phyloP scores from a whole-genome alignment of 2,113 vertebrate genomes.

The Macquaria ambigua region DNA sequence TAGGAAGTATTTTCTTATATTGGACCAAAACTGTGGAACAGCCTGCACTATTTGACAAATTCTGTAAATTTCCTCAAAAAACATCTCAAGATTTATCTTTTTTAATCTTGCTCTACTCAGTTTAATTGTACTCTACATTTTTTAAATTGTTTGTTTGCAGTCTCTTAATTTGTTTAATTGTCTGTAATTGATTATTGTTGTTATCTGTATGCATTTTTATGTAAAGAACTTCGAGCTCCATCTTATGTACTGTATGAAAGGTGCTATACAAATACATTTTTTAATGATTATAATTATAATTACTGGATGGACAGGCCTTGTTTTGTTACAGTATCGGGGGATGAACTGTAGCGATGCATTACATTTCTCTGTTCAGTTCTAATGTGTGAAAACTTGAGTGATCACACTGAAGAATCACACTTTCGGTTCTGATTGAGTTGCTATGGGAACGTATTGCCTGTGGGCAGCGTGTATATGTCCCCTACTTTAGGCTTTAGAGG shows the following conservation, averaged over 20 bases:
- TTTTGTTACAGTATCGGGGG: background rate
- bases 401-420: background rate
- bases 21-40: background rate
- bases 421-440: conserved; percentile 6
- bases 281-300: background rate
- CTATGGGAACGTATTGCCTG: background rate
- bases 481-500: background rate
- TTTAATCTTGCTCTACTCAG: background rate
- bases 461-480: conserved; percentile 34
- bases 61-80: background rate
- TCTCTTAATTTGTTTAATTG: background rate
- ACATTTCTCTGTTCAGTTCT: background rate
- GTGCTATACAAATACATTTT: background rate
- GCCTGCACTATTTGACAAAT: background rate
- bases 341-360: background rate
- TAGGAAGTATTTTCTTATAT: too few species aligned
- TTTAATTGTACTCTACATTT: background rate
- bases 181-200: background rate
- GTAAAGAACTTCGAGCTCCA: background rate
- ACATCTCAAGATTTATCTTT: background rate
- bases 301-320: background rate
- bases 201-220: background rate
- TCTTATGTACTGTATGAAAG: background rate
- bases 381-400: background rate
- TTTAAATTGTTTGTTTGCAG: background rate